phyloP scores from a whole-genome alignment of 2,888 invertebrate species.

The Patella depressa region DNA sequence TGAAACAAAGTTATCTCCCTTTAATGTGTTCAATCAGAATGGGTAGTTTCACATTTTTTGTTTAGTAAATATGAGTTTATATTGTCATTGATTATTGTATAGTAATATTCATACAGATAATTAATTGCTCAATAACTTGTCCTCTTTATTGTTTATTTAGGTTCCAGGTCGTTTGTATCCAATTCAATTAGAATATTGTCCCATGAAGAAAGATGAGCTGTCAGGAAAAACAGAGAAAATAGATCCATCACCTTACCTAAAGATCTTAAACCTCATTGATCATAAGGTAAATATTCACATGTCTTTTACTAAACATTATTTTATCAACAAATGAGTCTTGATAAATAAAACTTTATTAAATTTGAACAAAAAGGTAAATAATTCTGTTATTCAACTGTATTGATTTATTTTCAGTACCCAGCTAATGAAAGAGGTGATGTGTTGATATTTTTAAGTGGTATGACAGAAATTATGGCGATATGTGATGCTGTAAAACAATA shows the following conservation, averaged over 20 bases:
- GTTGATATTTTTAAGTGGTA: constrained; percentile 93
- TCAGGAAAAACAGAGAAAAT: constrained; percentile 77
- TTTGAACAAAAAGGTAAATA: background rate
- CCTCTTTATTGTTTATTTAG: constrained; percentile 69
- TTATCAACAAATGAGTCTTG: too few relatives aligned
- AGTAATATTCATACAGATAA: too few relatives aligned
- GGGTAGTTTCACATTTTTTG: too few relatives aligned
- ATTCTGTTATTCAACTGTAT: background rate
- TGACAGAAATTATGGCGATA: constrained; percentile 88
- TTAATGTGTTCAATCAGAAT: too few relatives aligned
- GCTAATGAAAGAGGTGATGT: constrained; percentile 91
- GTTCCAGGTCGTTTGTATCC: constrained; percentile 96
- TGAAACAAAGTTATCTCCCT: too few relatives aligned
- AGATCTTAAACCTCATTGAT: constrained; percentile 82
- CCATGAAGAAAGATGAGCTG: constrained; percentile 74
- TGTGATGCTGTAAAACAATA: constrained; percentile 90
- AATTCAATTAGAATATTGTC: constrained; percentile 86
- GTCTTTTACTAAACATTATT: too few relatives aligned
- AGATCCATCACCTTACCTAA: constrained; percentile 93
- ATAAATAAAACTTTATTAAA: too few relatives aligned
- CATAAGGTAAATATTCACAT: constrained; percentile 46
- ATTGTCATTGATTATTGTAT: too few relatives aligned
- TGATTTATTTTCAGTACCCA: constrained; percentile 76
- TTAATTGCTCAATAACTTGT: background rate
- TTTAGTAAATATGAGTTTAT: too few relatives aligned